Conservation (phyloP, 2,113 vertebrate species). For the Pica pica region DNA sequence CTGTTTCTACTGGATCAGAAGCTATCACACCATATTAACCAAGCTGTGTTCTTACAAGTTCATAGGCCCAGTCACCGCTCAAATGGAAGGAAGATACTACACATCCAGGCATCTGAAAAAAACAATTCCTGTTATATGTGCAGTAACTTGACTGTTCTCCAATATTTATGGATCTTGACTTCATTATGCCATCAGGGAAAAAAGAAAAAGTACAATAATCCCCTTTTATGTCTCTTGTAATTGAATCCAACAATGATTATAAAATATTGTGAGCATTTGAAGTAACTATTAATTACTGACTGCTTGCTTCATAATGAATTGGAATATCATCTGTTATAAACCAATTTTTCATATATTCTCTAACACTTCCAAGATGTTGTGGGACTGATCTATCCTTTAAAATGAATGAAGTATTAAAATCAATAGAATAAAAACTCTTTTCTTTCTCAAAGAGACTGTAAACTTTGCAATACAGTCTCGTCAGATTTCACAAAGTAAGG, state of each 20-base stretch:
- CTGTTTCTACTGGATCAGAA: neutral
- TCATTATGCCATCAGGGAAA: slow-evolving; percentile 30
- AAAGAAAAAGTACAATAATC: slow-evolving; percentile 53
- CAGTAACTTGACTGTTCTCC: slow-evolving; percentile 3
- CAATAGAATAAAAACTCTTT: neutral
- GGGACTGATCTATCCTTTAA: neutral
- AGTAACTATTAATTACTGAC: slow-evolving; percentile 63
- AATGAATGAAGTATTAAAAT: neutral
- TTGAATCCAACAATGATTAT: slow-evolving; percentile 63
- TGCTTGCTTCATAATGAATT: slow-evolving; percentile 62
- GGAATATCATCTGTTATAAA: neutral
- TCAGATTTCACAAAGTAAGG: neutral
- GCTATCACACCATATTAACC: neutral
- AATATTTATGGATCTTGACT: slow-evolving; percentile 29
- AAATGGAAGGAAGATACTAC: neutral
- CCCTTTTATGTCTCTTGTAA: slow-evolving; percentile 53
- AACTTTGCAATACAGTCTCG: neutral
- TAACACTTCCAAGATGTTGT: neutral
- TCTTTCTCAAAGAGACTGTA: neutral
- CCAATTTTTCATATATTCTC: neutral
- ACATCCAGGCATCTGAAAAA: neutral
- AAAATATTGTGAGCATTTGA: slow-evolving; percentile 61
- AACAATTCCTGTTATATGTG: neutral
- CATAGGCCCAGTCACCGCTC: neutral
- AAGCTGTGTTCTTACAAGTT: neutral